These are phyloP conservation scores for Periphyllus acericola DNA, from an alignment of 2,888 invertebrate species.

Conservation along the genomic window DNA sequence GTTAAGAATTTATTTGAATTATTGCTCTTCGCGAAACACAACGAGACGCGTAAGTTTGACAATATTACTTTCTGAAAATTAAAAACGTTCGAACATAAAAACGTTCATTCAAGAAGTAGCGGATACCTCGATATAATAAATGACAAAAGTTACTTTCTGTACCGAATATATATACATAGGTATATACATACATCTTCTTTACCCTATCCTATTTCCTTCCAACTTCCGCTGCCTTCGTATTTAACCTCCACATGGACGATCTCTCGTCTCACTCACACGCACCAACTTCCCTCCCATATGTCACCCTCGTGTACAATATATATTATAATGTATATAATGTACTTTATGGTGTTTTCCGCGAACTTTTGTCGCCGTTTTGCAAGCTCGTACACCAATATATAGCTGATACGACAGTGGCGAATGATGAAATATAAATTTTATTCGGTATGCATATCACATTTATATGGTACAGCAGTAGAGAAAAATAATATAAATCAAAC, in stretches of 20 bases:
- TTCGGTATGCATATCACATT: not conserved
- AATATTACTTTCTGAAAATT: conserved; percentile 2
- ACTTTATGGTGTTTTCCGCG: not conserved
- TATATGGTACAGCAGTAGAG: not conserved
- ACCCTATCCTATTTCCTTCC: no score
- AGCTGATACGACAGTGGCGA: not conserved
- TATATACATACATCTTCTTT: no score
- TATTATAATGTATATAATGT: not conserved
- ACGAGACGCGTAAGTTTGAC: not conserved
- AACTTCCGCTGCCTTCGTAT: no score
- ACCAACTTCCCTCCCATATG: no score
- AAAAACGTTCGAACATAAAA: not conserved
- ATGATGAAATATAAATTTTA: not conserved
- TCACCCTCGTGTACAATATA: no score
- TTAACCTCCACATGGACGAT: no score
- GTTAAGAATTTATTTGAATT: conserved; percentile 35
- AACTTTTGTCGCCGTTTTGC: not conserved
- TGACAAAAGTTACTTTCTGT: not conserved
- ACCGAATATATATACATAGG: not conserved
- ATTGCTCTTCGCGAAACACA: conserved; percentile 4
- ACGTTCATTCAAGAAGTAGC: not conserved
- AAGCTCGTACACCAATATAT: not conserved
- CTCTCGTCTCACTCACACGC: no score
- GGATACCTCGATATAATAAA: not conserved
- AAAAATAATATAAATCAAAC: no score